Conservation (phyloP, 2,797 vertebrate species). For the Sylvia borin region DNA sequence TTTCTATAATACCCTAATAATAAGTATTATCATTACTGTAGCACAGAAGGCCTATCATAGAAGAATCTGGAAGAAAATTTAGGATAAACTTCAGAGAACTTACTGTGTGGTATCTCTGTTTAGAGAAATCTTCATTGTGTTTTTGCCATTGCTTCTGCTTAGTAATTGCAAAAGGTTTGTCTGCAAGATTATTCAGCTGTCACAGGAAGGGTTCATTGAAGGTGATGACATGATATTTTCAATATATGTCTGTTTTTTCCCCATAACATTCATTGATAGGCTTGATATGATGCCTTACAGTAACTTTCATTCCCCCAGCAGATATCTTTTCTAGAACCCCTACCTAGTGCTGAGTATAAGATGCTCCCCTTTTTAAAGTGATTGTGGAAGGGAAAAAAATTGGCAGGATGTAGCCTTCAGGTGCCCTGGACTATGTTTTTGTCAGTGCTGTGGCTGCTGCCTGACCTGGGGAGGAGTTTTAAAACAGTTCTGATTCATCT, state of each 20-base stretch:
- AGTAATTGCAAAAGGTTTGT: background rate
- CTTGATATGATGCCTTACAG: background rate
- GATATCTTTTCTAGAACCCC: background rate
- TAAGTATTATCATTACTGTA: background rate
- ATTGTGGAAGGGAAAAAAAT: background rate
- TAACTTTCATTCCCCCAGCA: background rate
- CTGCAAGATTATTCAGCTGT: background rate
- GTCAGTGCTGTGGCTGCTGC: background rate
- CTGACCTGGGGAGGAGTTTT: background rate
- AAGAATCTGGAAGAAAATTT: background rate
- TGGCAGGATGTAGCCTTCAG: background rate
- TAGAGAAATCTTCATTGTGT: background rate
- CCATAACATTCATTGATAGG: no score
- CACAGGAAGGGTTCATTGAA: background rate
- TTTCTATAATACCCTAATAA: background rate
- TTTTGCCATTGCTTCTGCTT: background rate
- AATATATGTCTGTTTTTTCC: background rate
- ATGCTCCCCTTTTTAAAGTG: background rate
- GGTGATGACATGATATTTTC: background rate
- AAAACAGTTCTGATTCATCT: background rate
- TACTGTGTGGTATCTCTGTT: rapidly evolving
- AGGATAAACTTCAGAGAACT: background rate
- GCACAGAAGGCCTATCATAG: background rate
- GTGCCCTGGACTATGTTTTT: no score
- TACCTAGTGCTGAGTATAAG: background rate